Evolutionary conservation across 2,888 invertebrate genomes (phyloP).

Genomic region (Sinodicranocentrus sp.): DNA sequence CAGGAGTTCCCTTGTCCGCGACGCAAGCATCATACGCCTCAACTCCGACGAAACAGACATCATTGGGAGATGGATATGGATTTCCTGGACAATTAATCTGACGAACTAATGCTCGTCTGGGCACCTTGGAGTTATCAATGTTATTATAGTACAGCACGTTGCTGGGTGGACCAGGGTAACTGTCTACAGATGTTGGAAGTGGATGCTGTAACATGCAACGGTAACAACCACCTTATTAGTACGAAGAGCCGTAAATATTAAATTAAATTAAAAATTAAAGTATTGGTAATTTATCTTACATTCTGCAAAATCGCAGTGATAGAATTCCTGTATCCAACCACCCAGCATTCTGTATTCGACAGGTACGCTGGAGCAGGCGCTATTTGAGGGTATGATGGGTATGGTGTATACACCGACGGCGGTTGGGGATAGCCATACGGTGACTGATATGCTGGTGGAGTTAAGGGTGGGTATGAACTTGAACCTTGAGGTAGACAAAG

Average conservation of each 20-base stretch:
- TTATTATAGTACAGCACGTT: conserved; percentile 48
- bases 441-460: conserved; percentile 9
- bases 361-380: no score
- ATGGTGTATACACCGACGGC: conserved; percentile 15
- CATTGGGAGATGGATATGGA: conserved; percentile 13
- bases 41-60: conserved; percentile 72
- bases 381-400: conserved; percentile 32
- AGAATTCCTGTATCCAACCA: conserved; percentile 69
- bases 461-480: not conserved
- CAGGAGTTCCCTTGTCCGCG: conserved; percentile 70
- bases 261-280: not conserved
- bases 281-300: conserved; percentile 53
- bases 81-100: conserved; percentile 65
- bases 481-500: conserved; percentile 63
- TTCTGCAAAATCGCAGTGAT: conserved; percentile 68
- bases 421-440: conserved; percentile 41
- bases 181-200: conserved; percentile 32
- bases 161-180: not conserved
- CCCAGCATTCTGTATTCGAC: conserved; percentile 68
- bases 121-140: conserved; percentile 66
- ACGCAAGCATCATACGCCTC: conserved; percentile 73
- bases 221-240: not conserved
- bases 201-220: conserved; percentile 61
- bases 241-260: not conserved
- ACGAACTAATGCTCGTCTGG: conserved; percentile 65